phyloP scores from a whole-genome alignment of 2,888 invertebrate genomes.

The Microdon myrmicae region DNA sequence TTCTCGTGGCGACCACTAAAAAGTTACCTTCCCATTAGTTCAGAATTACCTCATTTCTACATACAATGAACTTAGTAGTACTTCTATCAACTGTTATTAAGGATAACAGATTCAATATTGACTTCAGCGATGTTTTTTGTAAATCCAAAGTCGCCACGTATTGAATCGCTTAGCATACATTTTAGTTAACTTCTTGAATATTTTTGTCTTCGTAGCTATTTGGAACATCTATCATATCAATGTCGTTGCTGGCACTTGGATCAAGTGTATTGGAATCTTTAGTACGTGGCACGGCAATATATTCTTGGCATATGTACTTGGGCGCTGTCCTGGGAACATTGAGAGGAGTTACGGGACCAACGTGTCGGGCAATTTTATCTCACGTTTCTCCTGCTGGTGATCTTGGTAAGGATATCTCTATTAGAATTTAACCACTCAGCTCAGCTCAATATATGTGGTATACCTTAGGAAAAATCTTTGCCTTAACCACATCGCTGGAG shows the following conservation, averaged over 20 bases:
- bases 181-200: too few species aligned
- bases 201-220: conserved; percentile 53
- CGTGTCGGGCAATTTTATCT: conserved; percentile 66
- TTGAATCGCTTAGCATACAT: too few species aligned
- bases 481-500: conserved; percentile 75
- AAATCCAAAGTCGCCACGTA: too few species aligned
- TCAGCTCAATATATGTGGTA: neutral
- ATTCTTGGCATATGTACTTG: conserved; percentile 63
- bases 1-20: too few species aligned
- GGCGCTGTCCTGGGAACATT: conserved; percentile 61
- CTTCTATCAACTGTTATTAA: too few species aligned
- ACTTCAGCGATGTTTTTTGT: too few species aligned
- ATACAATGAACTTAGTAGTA: too few species aligned
- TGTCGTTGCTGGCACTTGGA: conserved; percentile 61
- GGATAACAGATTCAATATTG: too few species aligned
- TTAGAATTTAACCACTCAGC: neutral
- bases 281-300: conserved; percentile 62
- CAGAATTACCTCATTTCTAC: too few species aligned
- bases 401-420: conserved; percentile 67
- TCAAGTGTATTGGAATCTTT: conserved; percentile 62
- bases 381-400: conserved; percentile 62
- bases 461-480: conserved; percentile 72
- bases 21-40: too few species aligned
- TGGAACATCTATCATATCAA: conserved; percentile 60
- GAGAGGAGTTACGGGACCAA: conserved; percentile 63